Base-by-base conservation (phyloP, 2,797 vertebrate genomes). In the Ctenopoma kingsleyae region DNA sequence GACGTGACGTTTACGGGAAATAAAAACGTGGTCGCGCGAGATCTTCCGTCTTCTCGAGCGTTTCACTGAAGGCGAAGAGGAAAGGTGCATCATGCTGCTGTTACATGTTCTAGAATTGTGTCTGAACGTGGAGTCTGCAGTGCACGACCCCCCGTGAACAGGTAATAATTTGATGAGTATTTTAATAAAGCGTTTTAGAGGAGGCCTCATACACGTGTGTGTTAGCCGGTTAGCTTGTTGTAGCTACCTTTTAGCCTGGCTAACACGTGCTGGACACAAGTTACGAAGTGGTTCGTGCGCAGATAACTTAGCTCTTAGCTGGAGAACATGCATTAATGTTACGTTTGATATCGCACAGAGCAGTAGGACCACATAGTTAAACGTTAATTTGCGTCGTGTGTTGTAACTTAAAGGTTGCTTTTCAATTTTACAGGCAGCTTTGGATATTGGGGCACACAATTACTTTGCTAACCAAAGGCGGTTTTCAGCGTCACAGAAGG, bases 211-310 rank as follows among this genome's bases (percentile, higher is more conserved):
- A 0, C 30, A 2, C 25, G 0, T 1, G 30, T 40, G 0, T 32
- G 36, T 25, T 78, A 53, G 55, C 46, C 0, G 22, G 74, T 17
- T 86, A 88, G 58, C 76, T 22, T n/a, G 17, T 22, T n/a, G 17
- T 74, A 80, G 78, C 87, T 50, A 3, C 0, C 4, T 4, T 19
- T 5, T 2, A 55, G 17, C 44, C 3, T 1, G 2, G 27, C n/a
- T 1, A 71, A 64, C 89, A 89, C 91, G 89, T 92, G 89, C 2
- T 3, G 30, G 10, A 1, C 0, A 0, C 0, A 53, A 22, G 1
- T 38, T 43, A 3, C 0, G 3, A 23, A 9, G 3, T 22, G 4
- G 6, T 11, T 9, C 10, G 2, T 5, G 3, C 6, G 8, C 0
- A 16, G 10, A 0, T 9, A 5, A 10, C 20, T 8, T 32, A 7